Percentiles rank a stretch among this genome's conserved stretches.
phyloP scores from a whole-genome alignment of 2,113 vertebrate species.

The Capreolus pygargus region DNA sequence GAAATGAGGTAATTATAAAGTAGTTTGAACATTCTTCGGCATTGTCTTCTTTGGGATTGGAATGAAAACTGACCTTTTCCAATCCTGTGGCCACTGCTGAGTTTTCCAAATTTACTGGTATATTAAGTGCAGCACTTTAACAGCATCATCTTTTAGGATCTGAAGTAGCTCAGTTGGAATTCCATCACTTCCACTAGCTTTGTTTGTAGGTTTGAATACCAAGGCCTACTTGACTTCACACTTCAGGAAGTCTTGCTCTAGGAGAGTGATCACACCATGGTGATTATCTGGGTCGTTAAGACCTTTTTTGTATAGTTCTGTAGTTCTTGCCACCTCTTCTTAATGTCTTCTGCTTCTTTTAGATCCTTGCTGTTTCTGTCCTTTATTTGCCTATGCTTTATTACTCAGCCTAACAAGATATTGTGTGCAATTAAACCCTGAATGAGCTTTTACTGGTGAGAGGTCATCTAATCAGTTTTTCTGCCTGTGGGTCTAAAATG shows the following conservation, averaged over 20 bases:
- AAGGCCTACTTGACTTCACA: background rate
- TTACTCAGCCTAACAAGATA: background rate
- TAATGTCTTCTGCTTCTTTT: background rate
- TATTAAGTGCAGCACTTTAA: background rate
- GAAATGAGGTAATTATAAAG: background rate
- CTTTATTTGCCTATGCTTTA: background rate
- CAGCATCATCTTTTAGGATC: background rate
- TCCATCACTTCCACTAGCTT: background rate
- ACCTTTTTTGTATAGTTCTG: background rate
- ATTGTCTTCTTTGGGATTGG: background rate
- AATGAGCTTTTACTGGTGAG: background rate
- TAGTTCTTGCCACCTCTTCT: background rate
- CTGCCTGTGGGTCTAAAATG: background rate
- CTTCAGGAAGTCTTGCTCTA: background rate
- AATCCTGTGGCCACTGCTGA: background rate
- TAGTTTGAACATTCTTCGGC: background rate
- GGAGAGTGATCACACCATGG: background rate
- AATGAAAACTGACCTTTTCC: background rate
- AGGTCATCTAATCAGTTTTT: background rate
- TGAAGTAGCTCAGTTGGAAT: background rate
- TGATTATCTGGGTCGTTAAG: background rate
- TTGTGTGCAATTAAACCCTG: background rate
- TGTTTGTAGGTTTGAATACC: background rate
- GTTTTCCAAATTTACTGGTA: background rate
- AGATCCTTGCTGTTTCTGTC: background rate